These are phyloP conservation scores for Chrysodeixis includens DNA, from an alignment of 2,888 invertebrate species.

Conservation along the genomic window DNA sequence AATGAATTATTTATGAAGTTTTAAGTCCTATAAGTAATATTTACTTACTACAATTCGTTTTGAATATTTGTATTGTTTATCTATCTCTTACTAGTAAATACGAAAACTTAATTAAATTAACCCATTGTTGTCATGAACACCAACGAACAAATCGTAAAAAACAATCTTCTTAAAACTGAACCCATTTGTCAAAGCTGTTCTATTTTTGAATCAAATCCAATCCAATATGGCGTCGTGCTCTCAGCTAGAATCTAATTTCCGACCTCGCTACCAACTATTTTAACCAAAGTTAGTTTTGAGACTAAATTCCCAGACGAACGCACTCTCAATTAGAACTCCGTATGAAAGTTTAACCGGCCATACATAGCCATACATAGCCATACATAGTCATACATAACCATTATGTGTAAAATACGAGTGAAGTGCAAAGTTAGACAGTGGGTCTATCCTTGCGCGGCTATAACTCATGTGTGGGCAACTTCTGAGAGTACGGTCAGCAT, in stretches of 20 bases:
- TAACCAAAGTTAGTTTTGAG: conserved; percentile 52
- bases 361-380: conserved; percentile 88
- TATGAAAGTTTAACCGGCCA: conserved; percentile 81
- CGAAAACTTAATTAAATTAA: no score
- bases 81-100: no score
- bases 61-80: no score
- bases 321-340: conserved; percentile 84
- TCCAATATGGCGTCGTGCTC: conserved; percentile 27
- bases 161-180: background rate
- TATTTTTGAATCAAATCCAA: conserved; percentile 3
- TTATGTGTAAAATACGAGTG: conserved; percentile 86
- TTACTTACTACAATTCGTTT: no score
- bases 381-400: conserved; percentile 86
- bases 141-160: background rate
- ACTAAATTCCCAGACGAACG: conserved; percentile 72
- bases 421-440: conserved; percentile 88
- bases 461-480: conserved; percentile 86
- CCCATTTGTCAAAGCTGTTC: background rate
- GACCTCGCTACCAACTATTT: conserved; percentile 50
- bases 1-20: no score
- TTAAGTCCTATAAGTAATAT: no score
- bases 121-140: no score
- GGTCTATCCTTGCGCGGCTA: conserved; percentile 85
- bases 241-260: conserved; percentile 64
- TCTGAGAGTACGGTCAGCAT: conserved; percentile 75